phyloP scores from a whole-genome alignment of 2,797 vertebrate species.

The Sebastes reedi region DNA sequence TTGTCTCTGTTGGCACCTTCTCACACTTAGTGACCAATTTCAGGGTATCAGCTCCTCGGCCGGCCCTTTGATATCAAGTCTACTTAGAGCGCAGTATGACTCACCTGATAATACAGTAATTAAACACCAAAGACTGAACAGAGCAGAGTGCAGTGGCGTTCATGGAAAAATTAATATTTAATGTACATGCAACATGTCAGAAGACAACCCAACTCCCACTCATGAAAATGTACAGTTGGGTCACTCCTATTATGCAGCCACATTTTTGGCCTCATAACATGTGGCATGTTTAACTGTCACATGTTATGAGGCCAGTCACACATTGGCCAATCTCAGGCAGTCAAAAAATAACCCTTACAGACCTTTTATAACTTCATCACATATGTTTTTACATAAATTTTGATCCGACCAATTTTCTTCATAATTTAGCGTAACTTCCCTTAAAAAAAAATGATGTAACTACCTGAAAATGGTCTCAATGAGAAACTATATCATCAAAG shows the following conservation, averaged over 20 bases:
- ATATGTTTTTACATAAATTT: too few relatives aligned
- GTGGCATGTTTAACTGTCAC: too few relatives aligned
- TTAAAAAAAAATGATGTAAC: too few relatives aligned
- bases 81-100: conserved; percentile 7
- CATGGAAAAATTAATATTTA: conserved; percentile 14
- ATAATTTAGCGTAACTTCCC: too few relatives aligned
- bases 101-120: conserved; percentile 23
- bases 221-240: not conserved
- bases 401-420: too few relatives aligned
- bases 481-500: too few relatives aligned
- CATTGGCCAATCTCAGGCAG: too few relatives aligned
- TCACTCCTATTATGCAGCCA: not conserved
- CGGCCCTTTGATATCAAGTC: not conserved
- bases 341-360: too few relatives aligned
- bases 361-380: too few relatives aligned
- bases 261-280: too few relatives aligned
- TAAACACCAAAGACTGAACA: conserved; percentile 17
- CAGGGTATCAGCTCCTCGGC: conserved; percentile 23
- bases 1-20: conserved; percentile 13
- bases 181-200: conserved; percentile 2
- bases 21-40: conserved; percentile 8
- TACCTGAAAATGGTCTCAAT: too few relatives aligned
- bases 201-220: not conserved
- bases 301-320: too few relatives aligned
- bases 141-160: not conserved